Evolutionary conservation across 2,888 invertebrate species (phyloP), one percentile per base, ranked within the genome.

Genomic region (Heteromyza rotundicornis): DNA sequence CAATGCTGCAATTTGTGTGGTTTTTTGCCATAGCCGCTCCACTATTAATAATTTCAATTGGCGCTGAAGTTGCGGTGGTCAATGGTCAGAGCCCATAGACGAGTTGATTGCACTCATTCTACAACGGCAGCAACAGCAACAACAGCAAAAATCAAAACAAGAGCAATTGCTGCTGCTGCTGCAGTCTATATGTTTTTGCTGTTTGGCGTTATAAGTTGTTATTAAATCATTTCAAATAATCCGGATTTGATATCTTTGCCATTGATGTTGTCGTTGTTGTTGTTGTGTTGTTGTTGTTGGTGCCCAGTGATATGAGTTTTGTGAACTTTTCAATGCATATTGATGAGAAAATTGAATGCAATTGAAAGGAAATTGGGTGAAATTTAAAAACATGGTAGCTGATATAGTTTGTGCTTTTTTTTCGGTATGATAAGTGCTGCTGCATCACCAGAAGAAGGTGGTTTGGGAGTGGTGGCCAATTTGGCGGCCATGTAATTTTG

Each of bases 311-410:
- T 12, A 51, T 22, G 44, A n/a, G 35, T 57, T 35, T 57, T 20
- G 17, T n/a, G 22, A 2, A 44, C 32, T 47, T 57, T 24, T 7
- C 14, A 1, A 8, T 52, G 32, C 23, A 57, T 49, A 35, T 59
- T 52, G 8, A 52, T 23, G 51, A 50, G 16, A 23, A 59, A 32
- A 52, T 36, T 57, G 59, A 40, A 40, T 55, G 55, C 44, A 55
- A 51, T 58, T 53, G 52, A 32, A 50, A 51, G 55, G 52, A 61
- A 64, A 64, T 64, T 64, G 59, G 64, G 61, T 64, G 64, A 64
- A 64, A 64, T 61, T 60, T 55, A 62, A 62, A 62, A 32, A 32
- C 24, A n/a, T n/a, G n/a, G n/a, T n/a, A n/a, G n/a, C n/a, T n/a
- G n/a, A n/a, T n/a, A n/a, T n/a, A n/a, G n/a, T n/a, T n/a, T n/a